Percentiles rank a stretch among this genome's conserved stretches.
Conservation (phyloP, 2,113 vertebrate species). For the Micromys minutus region DNA sequence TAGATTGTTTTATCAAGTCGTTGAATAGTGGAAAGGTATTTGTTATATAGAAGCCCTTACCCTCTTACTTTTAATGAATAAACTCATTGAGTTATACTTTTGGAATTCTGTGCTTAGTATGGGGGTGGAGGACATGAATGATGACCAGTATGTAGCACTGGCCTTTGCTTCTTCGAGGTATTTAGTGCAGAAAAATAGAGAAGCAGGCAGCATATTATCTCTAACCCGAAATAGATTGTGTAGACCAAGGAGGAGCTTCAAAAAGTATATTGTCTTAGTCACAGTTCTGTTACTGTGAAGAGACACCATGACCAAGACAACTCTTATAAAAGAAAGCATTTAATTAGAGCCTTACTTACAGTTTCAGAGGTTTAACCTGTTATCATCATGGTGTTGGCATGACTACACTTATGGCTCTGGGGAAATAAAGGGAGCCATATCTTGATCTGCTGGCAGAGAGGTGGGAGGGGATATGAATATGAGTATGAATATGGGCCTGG, state of each 20-base stretch:
- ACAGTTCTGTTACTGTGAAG: neutral
- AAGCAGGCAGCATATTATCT: neutral
- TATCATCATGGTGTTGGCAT: neutral
- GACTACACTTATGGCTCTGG: neutral
- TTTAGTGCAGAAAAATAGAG: neutral
- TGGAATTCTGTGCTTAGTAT: neutral
- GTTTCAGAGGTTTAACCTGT: neutral
- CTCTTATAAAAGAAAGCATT: neutral
- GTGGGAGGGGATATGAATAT: too few relatives aligned
- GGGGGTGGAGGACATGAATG: neutral
- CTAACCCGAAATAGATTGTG: neutral
- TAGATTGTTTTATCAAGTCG: neutral
- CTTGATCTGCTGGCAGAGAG: neutral
- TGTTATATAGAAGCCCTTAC: neutral
- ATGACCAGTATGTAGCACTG: neutral
- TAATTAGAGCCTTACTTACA: neutral
- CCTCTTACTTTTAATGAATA: neutral
- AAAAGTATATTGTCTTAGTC: neutral
- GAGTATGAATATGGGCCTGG: too few relatives aligned
- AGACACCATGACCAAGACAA: neutral
- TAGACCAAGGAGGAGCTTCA: neutral
- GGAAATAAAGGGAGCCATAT: neutral
- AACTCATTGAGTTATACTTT: neutral
- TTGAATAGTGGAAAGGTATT: neutral
- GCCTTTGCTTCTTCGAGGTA: neutral